Evolutionary conservation across 1,140 invertebrate species (phyloP).

Genomic region (Mesaphorura yosii): DNA sequence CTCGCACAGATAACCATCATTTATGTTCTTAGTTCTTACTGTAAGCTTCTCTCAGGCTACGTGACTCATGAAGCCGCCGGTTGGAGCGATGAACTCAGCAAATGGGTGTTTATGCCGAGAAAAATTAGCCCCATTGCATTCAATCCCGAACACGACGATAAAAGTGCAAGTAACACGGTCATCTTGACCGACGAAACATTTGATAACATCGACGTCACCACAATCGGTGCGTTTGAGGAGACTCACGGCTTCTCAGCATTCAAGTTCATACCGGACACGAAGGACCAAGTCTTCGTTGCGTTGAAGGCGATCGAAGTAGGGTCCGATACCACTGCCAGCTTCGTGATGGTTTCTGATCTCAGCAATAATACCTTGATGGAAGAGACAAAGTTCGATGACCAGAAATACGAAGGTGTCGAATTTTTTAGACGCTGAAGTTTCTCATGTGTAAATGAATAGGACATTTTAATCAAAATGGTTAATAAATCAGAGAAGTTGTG

Average conservation of each 20-base stretch:
- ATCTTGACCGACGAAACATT: constrained; percentile 74
- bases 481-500: too few species aligned
- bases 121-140: constrained; percentile 74
- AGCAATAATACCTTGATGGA: constrained; percentile 68
- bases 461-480: too few species aligned
- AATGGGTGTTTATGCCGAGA: constrained; percentile 91
- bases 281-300: constrained; percentile 79
- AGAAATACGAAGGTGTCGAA: constrained; percentile 96
- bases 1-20: too few species aligned
- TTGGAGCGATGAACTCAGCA: constrained; percentile 71
- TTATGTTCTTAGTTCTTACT: too few species aligned
- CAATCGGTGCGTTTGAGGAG: constrained; percentile 52
- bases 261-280: constrained; percentile 86
- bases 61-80: constrained; percentile 89
- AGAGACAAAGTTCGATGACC: constrained; percentile 68
- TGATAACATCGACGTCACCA: constrained; percentile 49
- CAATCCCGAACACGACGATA: constrained; percentile 80
- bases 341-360: constrained; percentile 78
- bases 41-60: constrained; percentile 66
- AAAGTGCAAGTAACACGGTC: constrained; percentile 78
- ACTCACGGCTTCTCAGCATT: constrained; percentile 93
- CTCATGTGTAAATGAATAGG: too few species aligned
- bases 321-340: constrained; percentile 64
- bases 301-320: constrained; percentile 80
- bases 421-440: too few species aligned